Base-by-base conservation (phyloP, 2,113 vertebrate species). In the Cyanoderma ruficeps region DNA sequence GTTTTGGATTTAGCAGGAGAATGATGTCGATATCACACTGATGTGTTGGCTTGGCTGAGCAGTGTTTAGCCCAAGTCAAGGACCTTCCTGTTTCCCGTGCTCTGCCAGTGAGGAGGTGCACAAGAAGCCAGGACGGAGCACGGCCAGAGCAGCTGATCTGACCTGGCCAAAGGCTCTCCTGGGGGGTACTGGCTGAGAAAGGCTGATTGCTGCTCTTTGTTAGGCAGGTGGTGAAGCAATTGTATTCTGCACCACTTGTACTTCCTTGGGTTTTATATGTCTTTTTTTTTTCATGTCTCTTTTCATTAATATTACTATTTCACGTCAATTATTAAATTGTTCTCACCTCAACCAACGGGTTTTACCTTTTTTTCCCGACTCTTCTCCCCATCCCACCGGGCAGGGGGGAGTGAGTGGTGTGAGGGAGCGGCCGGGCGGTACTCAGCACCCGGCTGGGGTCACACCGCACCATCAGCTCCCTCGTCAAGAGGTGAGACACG, bases 401-500 rank as follows among this genome's bases (percentile, higher is more conserved):
- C 27, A 3, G 3, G 15, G 18, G 15, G 13, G 5, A 83, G 30
- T 2, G 20, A 28, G 13, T 33, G 28, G 10, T 24, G 68, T 3
- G 72, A 57, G 28, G 46, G 28, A 46, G 61, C 11, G 20, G 53
- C 33, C 15, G 19, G 21, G 25, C 1, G 63, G 41, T 15, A 31
- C 59, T 23, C 52, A 37, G n/a, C 25, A 35, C 17, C 24, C 30
- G 17, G 53, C 30, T 37, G 68, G 22, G 75, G 22, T 37, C 14
- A 42, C 35, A 44, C 6, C 68, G 14, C 41, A 3, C 42, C 75
- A 68, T 16, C 31, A 23, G 41, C 41, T 55, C 41, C 56, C 17
- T 3, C 9, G 1, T 3, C 41, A 1, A 21, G 81, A 52, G 53
- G 13, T 1, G 27, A 70, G 18, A n/a, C 4, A 20, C 24, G 3